These are phyloP conservation scores for Azemiops feae DNA, from an alignment of 2,113 vertebrate species.

Conservation along the genomic window DNA sequence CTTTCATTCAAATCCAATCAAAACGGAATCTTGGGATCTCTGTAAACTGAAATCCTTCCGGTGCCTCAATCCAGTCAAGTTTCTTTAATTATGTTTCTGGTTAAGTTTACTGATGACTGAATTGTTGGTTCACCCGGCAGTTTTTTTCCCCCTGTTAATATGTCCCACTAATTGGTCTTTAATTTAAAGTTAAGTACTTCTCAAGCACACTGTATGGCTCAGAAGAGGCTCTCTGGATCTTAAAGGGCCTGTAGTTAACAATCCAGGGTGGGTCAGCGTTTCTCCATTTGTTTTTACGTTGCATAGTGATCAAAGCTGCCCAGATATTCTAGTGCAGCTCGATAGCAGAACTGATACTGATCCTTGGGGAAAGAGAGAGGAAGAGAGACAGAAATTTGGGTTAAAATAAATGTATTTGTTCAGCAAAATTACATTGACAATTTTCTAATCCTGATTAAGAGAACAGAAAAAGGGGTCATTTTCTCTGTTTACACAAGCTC, in stretches of 20 bases:
- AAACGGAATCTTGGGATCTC: slow-evolving; percentile 85
- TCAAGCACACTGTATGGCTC: slow-evolving; percentile 98
- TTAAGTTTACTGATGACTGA: slow-evolving; percentile 80
- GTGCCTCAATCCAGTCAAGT: slow-evolving; percentile 85
- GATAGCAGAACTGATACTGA: slow-evolving; percentile 99
- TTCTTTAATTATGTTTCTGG: slow-evolving; percentile 74
- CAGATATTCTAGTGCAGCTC: slow-evolving; percentile 97
- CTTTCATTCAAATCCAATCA: slow-evolving; percentile 69
- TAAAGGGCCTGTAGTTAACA: slow-evolving; percentile 87
- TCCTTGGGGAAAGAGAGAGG: slow-evolving; percentile 75
- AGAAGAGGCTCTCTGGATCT: slow-evolving; percentile 96
- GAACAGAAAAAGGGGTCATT: background rate
- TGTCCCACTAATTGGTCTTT: slow-evolving; percentile 93
- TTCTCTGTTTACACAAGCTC: background rate
- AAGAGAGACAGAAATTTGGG: slow-evolving; percentile 51
- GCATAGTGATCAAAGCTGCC: slow-evolving; percentile 99
- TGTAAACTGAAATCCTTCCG: slow-evolving; percentile 76
- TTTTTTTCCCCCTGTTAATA: slow-evolving; percentile 73
- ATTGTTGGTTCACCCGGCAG: slow-evolving; percentile 96
- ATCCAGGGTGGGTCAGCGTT: slow-evolving; percentile 73
- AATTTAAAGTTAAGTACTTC: slow-evolving; percentile 98
- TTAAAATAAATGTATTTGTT: slow-evolving; percentile 28
- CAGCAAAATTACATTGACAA: background rate
- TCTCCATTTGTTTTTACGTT: slow-evolving; percentile 85
- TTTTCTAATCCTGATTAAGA: background rate